phyloP scores from a whole-genome alignment of 1,140 invertebrate species.

The Temnothorax longispinosus region DNA sequence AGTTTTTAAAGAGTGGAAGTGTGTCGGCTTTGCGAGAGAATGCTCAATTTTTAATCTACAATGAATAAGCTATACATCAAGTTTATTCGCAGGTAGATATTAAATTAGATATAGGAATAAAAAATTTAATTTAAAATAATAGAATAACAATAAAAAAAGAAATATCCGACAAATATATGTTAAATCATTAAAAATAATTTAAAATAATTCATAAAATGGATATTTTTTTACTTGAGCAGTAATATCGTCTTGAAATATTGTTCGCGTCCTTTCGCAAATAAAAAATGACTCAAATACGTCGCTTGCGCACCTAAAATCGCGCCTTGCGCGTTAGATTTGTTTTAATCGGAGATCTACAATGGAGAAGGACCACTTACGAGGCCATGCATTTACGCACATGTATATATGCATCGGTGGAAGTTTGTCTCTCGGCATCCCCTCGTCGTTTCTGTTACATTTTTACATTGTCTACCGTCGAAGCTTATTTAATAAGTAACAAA shows the following conservation, averaged over 20 bases:
- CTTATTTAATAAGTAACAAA: conserved; percentile 47
- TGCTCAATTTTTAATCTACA: not conserved
- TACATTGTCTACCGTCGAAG: conserved; percentile 34
- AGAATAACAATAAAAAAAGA: conserved; percentile 3
- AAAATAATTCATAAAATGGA: not conserved
- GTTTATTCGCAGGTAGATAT: not conserved
- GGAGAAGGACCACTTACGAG: conserved; percentile 6
- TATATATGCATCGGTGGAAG: not conserved
- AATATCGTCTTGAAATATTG: not conserved
- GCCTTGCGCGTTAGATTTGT: not conserved
- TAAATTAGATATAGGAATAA: not conserved
- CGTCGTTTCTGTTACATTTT: conserved; percentile 31
- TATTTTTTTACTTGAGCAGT: not conserved
- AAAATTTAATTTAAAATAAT: no score
- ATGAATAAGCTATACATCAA: not conserved
- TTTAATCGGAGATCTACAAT: conserved; percentile 9
- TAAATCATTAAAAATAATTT: not conserved
- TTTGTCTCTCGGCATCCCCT: not conserved
- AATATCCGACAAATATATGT: not conserved
- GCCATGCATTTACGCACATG: conserved; percentile 7
- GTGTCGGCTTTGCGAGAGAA: not conserved
- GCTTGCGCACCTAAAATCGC: not conserved
- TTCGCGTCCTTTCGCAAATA: not conserved
- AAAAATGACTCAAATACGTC: conserved; percentile 25
- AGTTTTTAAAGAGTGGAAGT: not conserved